Base-by-base conservation (phyloP, 2,797 vertebrate genomes). In the Dallia pectoralis region DNA sequence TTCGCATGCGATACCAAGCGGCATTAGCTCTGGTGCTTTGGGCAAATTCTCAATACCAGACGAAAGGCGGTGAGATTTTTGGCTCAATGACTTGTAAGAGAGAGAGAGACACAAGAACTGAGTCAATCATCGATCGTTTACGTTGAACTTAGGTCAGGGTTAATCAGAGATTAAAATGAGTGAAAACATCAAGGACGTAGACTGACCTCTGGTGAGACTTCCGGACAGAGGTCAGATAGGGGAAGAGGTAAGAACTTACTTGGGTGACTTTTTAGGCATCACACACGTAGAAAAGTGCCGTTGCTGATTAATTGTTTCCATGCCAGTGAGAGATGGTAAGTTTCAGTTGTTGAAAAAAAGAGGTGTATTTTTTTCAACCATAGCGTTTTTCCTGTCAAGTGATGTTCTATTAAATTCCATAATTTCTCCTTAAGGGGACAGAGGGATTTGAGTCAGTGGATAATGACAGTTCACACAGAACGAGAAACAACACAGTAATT, bases 171-270 rank as follows among this genome's bases (percentile, higher is more conserved):
- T 25, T 27, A 74, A 74, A 65, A 18, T 72, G 59, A 62, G 65
- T 80, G 78, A 77, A 81, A 83, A 62, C 51, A 70, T 69, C 79
- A 77, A 72, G 49, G 59, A 81, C 73, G 1, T 18, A 81, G 69
- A 74, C 70, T 62, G 71, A 77, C 74, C 69, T 25, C 47, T 16
- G 70, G 66, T n/a, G 44, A 19, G 16, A 40, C 15, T 30, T 48
- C 12, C 16, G 48, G 66, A 44, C 40, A 16, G 32, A 44, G 64
- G 49, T 56, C 27, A n/a, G 14, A 4, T 48, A 78, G 65, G n/a
- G 40, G 40, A 40, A 40, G 40, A 9, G 1, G 8, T 40, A 40
- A 1, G 11, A 4, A 40, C 8, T 40, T 12, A 44, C 40, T 9
- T n/a, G n/a, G n/a, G n/a, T n/a, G n/a, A n/a, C n/a, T n/a, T n/a